Conservation (phyloP, 2,797 vertebrate species). For the Pantherophis alleghaniensis region DNA sequence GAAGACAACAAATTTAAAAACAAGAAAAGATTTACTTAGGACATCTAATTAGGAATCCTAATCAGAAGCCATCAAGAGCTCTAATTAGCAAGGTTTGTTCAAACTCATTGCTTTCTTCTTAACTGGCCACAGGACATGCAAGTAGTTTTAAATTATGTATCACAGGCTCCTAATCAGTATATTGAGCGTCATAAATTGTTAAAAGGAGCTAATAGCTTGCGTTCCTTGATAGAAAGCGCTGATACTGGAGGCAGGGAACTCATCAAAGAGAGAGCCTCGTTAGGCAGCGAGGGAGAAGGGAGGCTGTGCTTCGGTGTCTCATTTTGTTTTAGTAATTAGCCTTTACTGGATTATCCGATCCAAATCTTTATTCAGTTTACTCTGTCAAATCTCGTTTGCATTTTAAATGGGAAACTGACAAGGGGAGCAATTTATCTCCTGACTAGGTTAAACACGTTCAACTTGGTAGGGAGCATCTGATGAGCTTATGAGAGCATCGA, state of each 20-base stretch:
- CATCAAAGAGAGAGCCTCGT: constrained; percentile 65
- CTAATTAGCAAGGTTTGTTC: constrained; percentile 73
- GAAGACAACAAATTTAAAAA: constrained; percentile 63
- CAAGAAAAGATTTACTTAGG: constrained; percentile 67
- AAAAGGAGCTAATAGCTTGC: constrained; percentile 79
- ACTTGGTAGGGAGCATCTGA: constrained; percentile 45
- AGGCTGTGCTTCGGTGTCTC: constrained; percentile 66
- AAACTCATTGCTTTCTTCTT: constrained; percentile 71
- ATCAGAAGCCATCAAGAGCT: constrained; percentile 70
- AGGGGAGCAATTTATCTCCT: constrained; percentile 74
- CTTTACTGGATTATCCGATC: constrained; percentile 82
- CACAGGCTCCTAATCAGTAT: constrained; percentile 76
- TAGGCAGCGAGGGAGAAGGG: constrained; percentile 56
- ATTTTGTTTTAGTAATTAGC: constrained; percentile 81
- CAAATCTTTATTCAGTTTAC: constrained; percentile 78
- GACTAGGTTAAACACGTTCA: constrained; percentile 64
- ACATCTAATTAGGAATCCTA: constrained; percentile 72
- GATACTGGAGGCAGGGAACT: constrained; percentile 68
- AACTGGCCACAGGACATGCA: constrained; percentile 71
- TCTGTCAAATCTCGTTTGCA: constrained; percentile 82
- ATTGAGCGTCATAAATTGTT: constrained; percentile 91
- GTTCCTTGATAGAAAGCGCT: constrained; percentile 68
- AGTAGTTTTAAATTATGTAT: constrained; percentile 74
- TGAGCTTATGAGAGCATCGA: background rate
- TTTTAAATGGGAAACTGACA: constrained; percentile 84